Conservation (phyloP, 1,140 invertebrate species). For the Pristionchus pacificus region DNA sequence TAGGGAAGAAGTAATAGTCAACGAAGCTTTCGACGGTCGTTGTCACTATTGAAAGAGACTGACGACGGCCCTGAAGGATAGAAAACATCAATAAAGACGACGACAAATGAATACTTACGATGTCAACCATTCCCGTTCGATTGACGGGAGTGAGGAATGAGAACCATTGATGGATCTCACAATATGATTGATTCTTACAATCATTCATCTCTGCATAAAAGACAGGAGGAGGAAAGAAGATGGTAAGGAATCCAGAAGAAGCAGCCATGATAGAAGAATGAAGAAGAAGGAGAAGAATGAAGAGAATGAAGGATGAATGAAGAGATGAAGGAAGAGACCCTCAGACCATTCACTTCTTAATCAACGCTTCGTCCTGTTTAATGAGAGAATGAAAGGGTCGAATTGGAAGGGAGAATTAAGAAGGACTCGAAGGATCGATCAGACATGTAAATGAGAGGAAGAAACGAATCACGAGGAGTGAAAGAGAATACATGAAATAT, state of each 20-base stretch:
- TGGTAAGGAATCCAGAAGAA: too few relatives aligned
- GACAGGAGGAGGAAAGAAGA: background rate
- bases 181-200: background rate
- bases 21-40: background rate
- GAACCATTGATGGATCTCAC: background rate
- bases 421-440: too few relatives aligned
- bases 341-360: too few relatives aligned
- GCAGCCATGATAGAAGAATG: background rate
- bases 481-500: too few relatives aligned
- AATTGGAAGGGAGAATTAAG: too few relatives aligned
- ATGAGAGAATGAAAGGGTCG: too few relatives aligned
- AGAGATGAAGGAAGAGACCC: too few relatives aligned
- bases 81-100: background rate
- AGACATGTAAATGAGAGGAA: too few relatives aligned
- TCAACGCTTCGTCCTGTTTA: too few relatives aligned
- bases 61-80: background rate
- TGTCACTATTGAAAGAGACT: background rate
- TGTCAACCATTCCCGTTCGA: background rate
- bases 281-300: constrained; percentile 1
- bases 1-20: background rate
- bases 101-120: background rate
- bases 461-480: too few relatives aligned
- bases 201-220: background rate
- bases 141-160: background rate
- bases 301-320: too few relatives aligned